Percentiles rank a stretch among this genome's conserved stretches.
Conservation (phyloP, 2,888 invertebrate genomes). For the Cataglyphis albicans region DNA sequence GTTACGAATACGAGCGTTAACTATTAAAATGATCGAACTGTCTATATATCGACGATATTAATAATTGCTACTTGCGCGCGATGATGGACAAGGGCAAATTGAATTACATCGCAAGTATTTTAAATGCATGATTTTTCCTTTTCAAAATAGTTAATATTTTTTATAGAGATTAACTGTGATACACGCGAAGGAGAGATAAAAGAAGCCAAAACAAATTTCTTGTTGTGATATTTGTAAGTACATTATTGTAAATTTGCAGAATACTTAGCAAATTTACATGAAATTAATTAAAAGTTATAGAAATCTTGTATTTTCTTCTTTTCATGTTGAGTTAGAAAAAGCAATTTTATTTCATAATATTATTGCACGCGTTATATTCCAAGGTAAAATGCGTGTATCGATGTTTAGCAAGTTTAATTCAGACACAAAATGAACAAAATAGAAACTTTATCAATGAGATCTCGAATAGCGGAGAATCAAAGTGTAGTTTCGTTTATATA, state of each 20-base stretch:
- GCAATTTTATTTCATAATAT: not conserved
- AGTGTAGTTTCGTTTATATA: not conserved
- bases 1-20: constrained; percentile 27
- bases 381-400: not conserved
- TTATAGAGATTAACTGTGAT: not conserved
- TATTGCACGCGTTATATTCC: not conserved
- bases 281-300: not conserved
- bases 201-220: not conserved
- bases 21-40: constrained; percentile 49
- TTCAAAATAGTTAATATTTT: not conserved
- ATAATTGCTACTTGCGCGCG: constrained; percentile 18
- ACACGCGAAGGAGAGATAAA: not conserved
- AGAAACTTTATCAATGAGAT: constrained; percentile 9
- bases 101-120: not conserved
- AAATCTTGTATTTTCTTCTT: not conserved
- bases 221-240: not conserved
- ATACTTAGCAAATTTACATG: not conserved
- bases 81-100: not conserved
- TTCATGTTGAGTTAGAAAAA: not conserved
- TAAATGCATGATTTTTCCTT: not conserved
- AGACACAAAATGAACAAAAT: not conserved
- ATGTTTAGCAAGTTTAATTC: not conserved
- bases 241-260: not conserved
- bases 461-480: not conserved
- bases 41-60: constrained; percentile 32